Evolutionary conservation across 1,140 invertebrate genomes (phyloP), one percentile per base, ranked within the genome.

Genomic region (Orius laevigatus): DNA sequence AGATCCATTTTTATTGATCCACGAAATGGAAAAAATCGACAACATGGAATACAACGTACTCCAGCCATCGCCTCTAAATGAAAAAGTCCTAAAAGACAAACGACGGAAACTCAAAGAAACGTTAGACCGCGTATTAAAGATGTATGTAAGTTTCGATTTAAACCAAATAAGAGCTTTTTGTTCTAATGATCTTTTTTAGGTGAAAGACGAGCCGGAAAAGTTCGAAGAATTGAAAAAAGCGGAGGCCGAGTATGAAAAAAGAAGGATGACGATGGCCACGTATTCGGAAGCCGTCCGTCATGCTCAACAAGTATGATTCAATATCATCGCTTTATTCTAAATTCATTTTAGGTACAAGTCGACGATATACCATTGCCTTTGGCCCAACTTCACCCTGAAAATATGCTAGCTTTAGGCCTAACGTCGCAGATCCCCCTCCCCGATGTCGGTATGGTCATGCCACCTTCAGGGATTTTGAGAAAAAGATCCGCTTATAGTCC

Each of bases 11-110:
- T 86, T 93, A 64, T 79, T 98, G 46, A 75, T 98, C 31, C 79
- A 86, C 63, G 93, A 97, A 69, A 79, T 97, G 72, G 91, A 96
- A 64, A 89, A 94, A 68, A 92, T 97, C 62, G 93, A 97, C 76
- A 83, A 90, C 73, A 94, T 96, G 87, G 89, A 98, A 68, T 97
- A 83, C 60, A 94, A 96, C 71, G 88, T 94, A 2, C 70, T 86
- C 56, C 83, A 92, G 60, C 84, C 91, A 40, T 91, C 92, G 25
- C 84, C 87, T 11, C 65, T 97, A 1, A 95, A 93, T 71, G 91
- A 96, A 61, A 96, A 93, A 71, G 92, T 97, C 12, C 67, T 97
- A 43, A 89, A 91, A 66, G 93, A 97, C 59, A 97, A 97, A 67
- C 69, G 93, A 55, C 92, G 91, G 63, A 97, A 97, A 66, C 67